Base-by-base conservation (phyloP, 2,888 invertebrate species). In the Drosophila buzzatii region DNA sequence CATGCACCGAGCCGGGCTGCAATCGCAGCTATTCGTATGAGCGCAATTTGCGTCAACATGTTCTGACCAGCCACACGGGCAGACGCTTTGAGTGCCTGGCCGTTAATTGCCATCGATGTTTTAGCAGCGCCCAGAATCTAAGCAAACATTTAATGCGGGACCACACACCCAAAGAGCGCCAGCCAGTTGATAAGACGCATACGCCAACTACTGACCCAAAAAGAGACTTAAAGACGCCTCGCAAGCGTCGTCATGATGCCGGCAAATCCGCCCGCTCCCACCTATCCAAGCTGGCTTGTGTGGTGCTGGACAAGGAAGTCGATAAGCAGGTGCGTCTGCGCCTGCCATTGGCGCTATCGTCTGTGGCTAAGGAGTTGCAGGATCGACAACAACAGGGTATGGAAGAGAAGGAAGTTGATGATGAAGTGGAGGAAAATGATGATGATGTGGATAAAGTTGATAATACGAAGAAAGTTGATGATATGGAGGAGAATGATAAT, bases 31-130 rank as follows among this genome's bases (percentile, higher is more conserved):
- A 95, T 88, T 92, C 93, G 7, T 94, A 94, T 70, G 94, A 94
- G 75, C 93, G 93, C 47, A 95, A 95, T 92, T 92, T 95, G 23
- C 93, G 92, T 2, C 93, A 94, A 62, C 95, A 95, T 76, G 93
- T 95, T 64, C 79, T 92, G 63, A 91, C 92, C 2, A 93, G 92
- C 41, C 95, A 95, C 82, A 86, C 94, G 20, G 94, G 94, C 2
- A 80, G 93, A 6, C 94, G 91, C 45, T 94, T 94, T 85, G 90
- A 93, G 49, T 95, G 95, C 79, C 82, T 85, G 12, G 79, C 94
- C 3, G 56, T 76, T 2, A 80, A 76, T 6, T 93, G 93, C 60
- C 63, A 70, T 4, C 78, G 85, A 2, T 76, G 75, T 33, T 91
- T 91, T 31, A 91, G 91, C 69, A 91, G 91, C 60, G 76, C 76